Percentiles rank a stretch among this genome's conserved stretches.
Conservation (phyloP, 2,113 vertebrate genomes). For the Vombatus ursinus region DNA sequence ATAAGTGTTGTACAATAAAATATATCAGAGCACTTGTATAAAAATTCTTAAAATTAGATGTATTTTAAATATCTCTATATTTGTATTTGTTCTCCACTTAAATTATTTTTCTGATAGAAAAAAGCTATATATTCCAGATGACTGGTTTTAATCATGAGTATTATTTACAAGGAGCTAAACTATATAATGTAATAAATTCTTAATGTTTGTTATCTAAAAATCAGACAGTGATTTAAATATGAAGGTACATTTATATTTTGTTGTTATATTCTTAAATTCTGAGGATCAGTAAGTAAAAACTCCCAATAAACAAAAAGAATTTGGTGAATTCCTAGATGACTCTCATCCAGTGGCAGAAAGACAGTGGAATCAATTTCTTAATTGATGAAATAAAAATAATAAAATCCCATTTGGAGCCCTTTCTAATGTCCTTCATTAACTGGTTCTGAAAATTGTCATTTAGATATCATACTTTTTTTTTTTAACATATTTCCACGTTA, state of each 20-base stretch:
- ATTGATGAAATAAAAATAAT: background rate
- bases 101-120: constrained; percentile 14
- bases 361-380: background rate
- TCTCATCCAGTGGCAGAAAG: background rate
- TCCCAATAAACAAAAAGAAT: constrained; percentile 15
- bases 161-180: constrained; percentile 22
- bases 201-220: constrained; percentile 36
- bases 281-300: constrained; percentile 30
- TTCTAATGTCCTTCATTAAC: background rate
- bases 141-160: constrained; percentile 1
- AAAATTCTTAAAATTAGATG: constrained; percentile 33
- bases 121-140: background rate
- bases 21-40: background rate
- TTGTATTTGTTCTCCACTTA: constrained; percentile 26
- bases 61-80: constrained; percentile 7
- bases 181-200: constrained; percentile 24
- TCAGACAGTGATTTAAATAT: background rate
- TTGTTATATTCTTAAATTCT: constrained; percentile 18
- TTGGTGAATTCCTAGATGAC: constrained; percentile 7
- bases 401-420: background rate
- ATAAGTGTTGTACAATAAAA: background rate
- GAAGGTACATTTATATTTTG: constrained; percentile 15
- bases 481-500: no score
- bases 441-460: background rate
- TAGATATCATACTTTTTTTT: background rate